A percentile compares a stretch with the other conserved stretches of the same genome.
phyloP scores from a whole-genome alignment of 2,113 vertebrate species.

The Perca flavescens region DNA sequence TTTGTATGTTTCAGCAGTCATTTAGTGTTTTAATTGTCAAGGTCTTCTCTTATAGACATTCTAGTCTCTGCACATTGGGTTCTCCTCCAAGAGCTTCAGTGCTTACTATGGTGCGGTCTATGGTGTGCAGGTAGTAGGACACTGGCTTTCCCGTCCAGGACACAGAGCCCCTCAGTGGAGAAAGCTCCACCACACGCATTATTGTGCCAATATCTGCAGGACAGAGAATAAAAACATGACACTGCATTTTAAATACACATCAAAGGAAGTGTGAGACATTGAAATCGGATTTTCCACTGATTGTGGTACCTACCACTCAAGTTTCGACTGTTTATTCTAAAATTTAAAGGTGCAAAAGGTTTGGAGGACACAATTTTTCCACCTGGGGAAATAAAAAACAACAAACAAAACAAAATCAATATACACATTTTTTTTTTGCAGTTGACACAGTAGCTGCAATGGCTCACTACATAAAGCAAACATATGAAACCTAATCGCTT shows the following conservation, averaged over 20 bases:
- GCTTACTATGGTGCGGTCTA: constrained; percentile 99
- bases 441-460: neutral
- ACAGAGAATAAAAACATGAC: constrained; percentile 42
- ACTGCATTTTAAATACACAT: neutral
- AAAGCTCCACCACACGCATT: constrained; percentile 98
- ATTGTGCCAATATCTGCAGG: constrained; percentile 97
- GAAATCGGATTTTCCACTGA: neutral
- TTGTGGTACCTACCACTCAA: constrained; percentile 91
- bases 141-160: constrained; percentile 99
- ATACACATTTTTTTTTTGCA: neutral
- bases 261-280: neutral
- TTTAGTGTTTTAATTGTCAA: constrained; percentile 10
- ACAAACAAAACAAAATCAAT: neutral
- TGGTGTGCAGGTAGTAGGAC: constrained; percentile 99
- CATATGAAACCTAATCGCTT: neutral
- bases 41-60: constrained; percentile 1
- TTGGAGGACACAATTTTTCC: constrained; percentile 99
- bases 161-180: constrained; percentile 96
- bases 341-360: constrained; percentile 99
- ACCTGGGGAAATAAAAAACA: constrained; percentile 83
- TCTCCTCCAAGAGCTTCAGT: neutral
- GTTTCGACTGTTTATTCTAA: constrained; percentile 99
- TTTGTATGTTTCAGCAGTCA: neutral
- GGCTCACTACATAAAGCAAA: neutral
- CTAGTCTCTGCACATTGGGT: neutral